phyloP scores from a whole-genome alignment of 2,888 invertebrate species.

The Protula sp. region DNA sequence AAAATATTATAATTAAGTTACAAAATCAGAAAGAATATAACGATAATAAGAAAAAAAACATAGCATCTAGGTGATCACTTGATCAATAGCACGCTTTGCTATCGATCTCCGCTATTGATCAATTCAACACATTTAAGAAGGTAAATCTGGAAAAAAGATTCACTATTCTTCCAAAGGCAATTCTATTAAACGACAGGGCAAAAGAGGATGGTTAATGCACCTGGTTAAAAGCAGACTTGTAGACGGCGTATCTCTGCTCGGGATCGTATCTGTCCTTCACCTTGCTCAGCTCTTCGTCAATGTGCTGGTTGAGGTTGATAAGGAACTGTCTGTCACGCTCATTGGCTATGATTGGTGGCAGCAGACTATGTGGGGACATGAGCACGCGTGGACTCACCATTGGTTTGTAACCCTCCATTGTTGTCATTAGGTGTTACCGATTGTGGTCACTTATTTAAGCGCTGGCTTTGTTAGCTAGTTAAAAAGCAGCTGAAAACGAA shows the following conservation, averaged over 20 bases:
- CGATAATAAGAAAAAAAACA: too few relatives aligned
- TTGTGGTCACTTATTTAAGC: too few relatives aligned
- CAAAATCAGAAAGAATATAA: too few relatives aligned
- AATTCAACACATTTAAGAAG: too few relatives aligned
- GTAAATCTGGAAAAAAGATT: background rate
- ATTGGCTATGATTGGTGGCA: conserved; percentile 48
- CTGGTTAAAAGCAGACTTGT: conserved; percentile 47
- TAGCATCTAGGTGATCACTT: too few relatives aligned
- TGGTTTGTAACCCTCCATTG: too few relatives aligned
- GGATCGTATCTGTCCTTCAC: conserved; percentile 30
- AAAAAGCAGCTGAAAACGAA: too few relatives aligned
- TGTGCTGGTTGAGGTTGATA: conserved; percentile 34
- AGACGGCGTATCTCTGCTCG: conserved; percentile 44
- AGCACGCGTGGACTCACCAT: background rate
- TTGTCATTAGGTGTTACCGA: too few relatives aligned
- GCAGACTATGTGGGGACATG: conserved; percentile 22
- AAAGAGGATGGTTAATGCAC: conserved; percentile 20
- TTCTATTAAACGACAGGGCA: background rate
- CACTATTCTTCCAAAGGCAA: background rate
- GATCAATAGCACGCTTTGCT: too few relatives aligned
- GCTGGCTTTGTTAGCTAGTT: too few relatives aligned
- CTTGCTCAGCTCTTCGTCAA: conserved; percentile 38
- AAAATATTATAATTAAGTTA: too few relatives aligned
- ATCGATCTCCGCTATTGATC: too few relatives aligned
- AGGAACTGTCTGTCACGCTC: conserved; percentile 41